Base-by-base conservation (phyloP, 2,888 invertebrate genomes). In the Kuschelorhynchus macadamiae region DNA sequence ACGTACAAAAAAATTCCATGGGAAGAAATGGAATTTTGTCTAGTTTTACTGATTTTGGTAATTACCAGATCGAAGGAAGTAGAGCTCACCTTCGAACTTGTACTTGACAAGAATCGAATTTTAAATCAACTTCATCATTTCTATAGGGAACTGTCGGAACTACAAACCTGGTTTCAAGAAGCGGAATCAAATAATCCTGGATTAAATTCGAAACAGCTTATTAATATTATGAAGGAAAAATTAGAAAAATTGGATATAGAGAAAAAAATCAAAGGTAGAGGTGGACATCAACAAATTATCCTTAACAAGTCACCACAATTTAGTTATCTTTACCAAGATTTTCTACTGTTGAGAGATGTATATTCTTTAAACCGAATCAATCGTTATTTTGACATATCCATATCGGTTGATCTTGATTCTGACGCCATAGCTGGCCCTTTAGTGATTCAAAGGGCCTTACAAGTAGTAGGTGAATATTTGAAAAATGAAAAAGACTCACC, bases 401-500 rank as follows among this genome's bases (percentile, higher is more conserved):
- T 14, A 41, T 1, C 41, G 8, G 14, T 41, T 12, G 16, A 2
- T 41, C 14, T 41, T 41, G 41, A 41, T n/a, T 12, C n/a, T 14
- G 16, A 2, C 8, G n/a, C 12, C 14, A 14, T 9, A 1, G 12
- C 14, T 11, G 41, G 14, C 11, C 14, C 8, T 8, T 9, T 41
- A 14, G 41, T 14, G 11, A 11, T 41, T 8, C 12, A 41, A 14
- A 11, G 41, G 1, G 41, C 41, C 16, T 14, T 41, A 14, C 41
- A 41, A 41, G 41, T 41, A 12, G 14, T 41, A 1, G 41, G 41
- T 12, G 41, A 41, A 41, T 41, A 41, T 41, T 8, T 41, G 14
- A 41, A 41, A 14, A 14, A 41, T 30, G 30, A 30, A 30, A 30
- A 30, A 30, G 30, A 9, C 30, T n/a, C 41, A 4, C 41, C 41